Conservation (phyloP, 2,797 vertebrate genomes). For the Sebastes steindachneri region DNA sequence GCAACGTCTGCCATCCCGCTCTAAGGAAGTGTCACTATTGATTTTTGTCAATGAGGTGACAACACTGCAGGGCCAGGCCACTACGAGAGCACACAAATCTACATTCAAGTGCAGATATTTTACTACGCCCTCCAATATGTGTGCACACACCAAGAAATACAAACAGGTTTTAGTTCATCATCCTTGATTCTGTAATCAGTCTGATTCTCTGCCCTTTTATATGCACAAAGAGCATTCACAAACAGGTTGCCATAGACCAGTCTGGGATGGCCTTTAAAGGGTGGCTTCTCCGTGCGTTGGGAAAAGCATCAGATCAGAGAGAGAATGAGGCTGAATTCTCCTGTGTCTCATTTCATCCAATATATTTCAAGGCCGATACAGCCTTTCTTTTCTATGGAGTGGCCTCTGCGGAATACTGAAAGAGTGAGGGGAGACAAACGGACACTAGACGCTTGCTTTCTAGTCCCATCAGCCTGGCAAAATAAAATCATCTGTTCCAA, state of each 20-base stretch:
- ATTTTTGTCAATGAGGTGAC: conserved; percentile 69
- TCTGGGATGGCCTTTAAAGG: conserved; percentile 56
- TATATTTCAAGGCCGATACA: conserved; percentile 74
- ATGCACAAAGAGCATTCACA: conserved; percentile 13
- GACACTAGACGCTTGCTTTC: conserved; percentile 40
- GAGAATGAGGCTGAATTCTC: conserved; percentile 63
- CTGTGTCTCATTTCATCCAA: conserved; percentile 73
- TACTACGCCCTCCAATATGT: not conserved
- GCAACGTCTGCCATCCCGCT: conserved; percentile 61
- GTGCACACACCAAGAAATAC: not conserved
- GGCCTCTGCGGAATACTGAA: conserved; percentile 69
- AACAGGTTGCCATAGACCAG: conserved; percentile 33
- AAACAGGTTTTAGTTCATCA: not conserved
- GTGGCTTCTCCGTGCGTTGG: conserved; percentile 41
- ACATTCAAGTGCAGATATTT: conserved; percentile 24
- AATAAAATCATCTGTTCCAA: conserved; percentile 66
- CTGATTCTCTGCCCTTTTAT: not conserved
- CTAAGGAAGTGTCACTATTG: conserved; percentile 73
- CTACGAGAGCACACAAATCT: conserved; percentile 17
- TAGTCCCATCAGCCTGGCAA: conserved; percentile 48
- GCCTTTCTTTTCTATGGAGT: conserved; percentile 45
- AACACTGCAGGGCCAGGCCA: conserved; percentile 38
- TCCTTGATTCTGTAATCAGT: conserved; percentile 20
- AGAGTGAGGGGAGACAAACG: conserved; percentile 52
- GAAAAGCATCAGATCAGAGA: conserved; percentile 67